A percentile compares a stretch with the other conserved stretches of the same genome.
These are phyloP conservation scores for Sphaerodactylus townsendi DNA, from an alignment of 2,113 vertebrate genomes.

Conservation along the genomic window DNA sequence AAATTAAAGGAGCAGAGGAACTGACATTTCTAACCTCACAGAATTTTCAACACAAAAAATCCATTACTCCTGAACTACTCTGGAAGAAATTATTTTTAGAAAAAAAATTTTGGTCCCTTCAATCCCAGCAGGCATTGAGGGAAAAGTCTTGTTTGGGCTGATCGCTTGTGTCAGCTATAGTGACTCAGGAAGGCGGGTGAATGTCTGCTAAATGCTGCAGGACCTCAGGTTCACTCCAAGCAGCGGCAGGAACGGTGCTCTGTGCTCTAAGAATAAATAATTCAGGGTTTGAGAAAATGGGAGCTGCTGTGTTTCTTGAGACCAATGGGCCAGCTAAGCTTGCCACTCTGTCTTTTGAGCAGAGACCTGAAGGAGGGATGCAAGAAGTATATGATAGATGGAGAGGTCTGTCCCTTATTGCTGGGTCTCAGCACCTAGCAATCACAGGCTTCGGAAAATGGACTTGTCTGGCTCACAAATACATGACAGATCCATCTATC, in stretches of 20 bases:
- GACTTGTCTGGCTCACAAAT: not conserved
- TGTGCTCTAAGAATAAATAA: conserved; percentile 1
- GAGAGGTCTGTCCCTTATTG: not conserved
- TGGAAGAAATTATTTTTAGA: conserved; percentile 18
- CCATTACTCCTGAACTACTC: conserved; percentile 5
- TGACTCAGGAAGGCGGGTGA: conserved; percentile 19
- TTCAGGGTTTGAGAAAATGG: not conserved
- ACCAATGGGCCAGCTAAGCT: not conserved
- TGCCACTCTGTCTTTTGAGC: not conserved
- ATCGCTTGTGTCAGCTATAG: conserved; percentile 18
- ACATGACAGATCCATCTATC: no score
- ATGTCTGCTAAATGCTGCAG: conserved; percentile 25
- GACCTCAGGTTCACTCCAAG: not conserved
- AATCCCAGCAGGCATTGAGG: conserved; percentile 19
- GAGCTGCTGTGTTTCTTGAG: not conserved
- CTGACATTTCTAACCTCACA: not conserved
- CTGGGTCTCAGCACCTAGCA: not conserved
- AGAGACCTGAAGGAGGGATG: not conserved
- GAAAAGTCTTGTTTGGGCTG: conserved; percentile 16
- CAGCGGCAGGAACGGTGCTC: not conserved
- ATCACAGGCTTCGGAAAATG: not conserved
- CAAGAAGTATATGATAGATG: not conserved
- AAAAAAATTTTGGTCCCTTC: not conserved
- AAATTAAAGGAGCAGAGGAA: not conserved
- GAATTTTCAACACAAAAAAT: not conserved